Evolutionary conservation across 2,888 invertebrate species (phyloP).

Genomic region (Tenthredo distinguenda): DNA sequence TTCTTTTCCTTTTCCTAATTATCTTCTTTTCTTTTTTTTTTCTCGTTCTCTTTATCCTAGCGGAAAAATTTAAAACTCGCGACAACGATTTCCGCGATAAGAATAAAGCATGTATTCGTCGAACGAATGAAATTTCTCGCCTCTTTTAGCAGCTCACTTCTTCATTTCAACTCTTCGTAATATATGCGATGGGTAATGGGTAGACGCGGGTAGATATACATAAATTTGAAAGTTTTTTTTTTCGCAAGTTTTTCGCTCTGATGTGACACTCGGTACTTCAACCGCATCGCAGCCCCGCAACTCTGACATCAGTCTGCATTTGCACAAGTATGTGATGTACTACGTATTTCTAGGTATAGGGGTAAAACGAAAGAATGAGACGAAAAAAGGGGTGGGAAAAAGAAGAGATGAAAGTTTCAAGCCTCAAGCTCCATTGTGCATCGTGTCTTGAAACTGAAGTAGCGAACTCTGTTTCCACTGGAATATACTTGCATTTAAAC

Average conservation of each 20-base stretch:
- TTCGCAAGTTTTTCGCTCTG: neutral
- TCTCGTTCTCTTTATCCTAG: neutral
- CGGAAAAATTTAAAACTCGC: neutral
- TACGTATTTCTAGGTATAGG: neutral
- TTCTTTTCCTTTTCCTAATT: neutral
- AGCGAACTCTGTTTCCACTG: neutral
- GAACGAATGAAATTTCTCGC: constrained; percentile 1
- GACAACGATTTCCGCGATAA: neutral
- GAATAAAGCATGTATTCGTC: neutral
- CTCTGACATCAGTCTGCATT: neutral
- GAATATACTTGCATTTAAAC: neutral
- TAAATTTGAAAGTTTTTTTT: neutral
- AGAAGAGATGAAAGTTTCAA: neutral
- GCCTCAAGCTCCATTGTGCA: neutral
- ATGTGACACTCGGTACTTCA: neutral
- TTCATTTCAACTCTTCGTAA: neutral
- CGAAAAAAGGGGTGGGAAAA: neutral
- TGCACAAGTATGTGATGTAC: neutral
- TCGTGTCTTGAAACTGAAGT: constrained; percentile 11
- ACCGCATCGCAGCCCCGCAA: neutral
- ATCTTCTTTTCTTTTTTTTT: neutral
- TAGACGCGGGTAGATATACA: neutral
- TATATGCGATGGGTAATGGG: neutral
- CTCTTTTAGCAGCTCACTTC: neutral
- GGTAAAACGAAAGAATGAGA: neutral